Evolutionary conservation across 2,888 invertebrate species (phyloP), one percentile per base, ranked within the genome.

Genomic region (Tenthredo mesomela): DNA sequence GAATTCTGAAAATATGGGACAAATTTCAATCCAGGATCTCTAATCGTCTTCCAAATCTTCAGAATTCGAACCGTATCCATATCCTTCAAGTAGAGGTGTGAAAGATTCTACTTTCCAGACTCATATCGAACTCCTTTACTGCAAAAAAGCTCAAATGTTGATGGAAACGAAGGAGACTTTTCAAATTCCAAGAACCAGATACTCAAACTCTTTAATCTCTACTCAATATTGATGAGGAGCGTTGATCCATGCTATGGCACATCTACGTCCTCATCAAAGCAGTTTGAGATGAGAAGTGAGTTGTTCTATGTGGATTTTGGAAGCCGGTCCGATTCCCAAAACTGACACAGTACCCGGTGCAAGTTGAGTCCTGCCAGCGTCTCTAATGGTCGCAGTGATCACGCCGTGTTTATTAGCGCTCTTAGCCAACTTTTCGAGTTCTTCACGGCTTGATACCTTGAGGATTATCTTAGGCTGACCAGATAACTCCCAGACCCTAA

Each of bases 381-480:
- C 97, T 86, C 93, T 93, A 87, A 93, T 91, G 18, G 91, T 50
- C 3, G 89, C 89, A 21, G 90, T 89, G n/a, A 97, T 95, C 21
- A 96, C 88, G 75, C 95, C 95, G 37, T 94, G 93, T 6, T 93
- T 89, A 70, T 92, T 90, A 0, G 96, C 96, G 86, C 93, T 91
- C 58, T 92, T 88, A 43, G 94, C 94, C 70, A 97, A 89, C 47
- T 92, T 88, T 37, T 94, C 89, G 87, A 97, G 90, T 86, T 94
- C 93, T 37, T 94, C 91, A 88, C 94, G 93, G 61, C 88, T 93
- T n/a, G 95, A 94, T 58, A 95, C 94, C 92, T 95, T 95, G 0
- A 97, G 92, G 67, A 97, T 96, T 86, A 97, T 95, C 94, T 97
- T 97, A 1, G 97, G 96, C 90, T 97, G 97, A 0, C 97, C 97